Percentiles rank a stretch among this genome's conserved stretches.
Evolutionary conservation across 2,888 invertebrate species (phyloP).

Genomic region (Idaea straminata): DNA sequence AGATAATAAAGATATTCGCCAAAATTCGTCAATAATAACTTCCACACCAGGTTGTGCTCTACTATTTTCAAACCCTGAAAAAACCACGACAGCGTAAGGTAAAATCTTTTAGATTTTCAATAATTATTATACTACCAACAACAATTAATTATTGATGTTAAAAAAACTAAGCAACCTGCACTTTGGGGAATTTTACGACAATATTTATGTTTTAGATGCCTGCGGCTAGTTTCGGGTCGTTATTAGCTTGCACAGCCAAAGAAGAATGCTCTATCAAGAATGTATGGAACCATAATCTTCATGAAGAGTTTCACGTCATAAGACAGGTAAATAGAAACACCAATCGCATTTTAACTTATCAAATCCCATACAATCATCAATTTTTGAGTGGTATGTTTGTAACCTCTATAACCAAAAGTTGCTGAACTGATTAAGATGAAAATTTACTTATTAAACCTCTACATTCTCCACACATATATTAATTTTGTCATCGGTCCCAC

Average conservation of each 20-base stretch:
- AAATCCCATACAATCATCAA: too few relatives aligned
- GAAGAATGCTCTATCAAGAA: conserved; percentile 95
- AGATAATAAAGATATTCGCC: neutral
- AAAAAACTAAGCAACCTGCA: neutral
- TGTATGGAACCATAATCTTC: conserved; percentile 98
- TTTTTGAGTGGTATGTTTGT: too few relatives aligned
- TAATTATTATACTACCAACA: neutral
- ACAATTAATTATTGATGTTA: neutral
- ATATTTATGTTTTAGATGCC: conserved; percentile 77
- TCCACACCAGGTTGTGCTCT: neutral
- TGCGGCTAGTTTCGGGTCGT: conserved; percentile 83
- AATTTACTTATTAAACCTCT: too few relatives aligned
- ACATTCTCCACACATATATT: too few relatives aligned
- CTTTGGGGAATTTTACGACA: neutral
- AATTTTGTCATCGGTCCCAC: neutral
- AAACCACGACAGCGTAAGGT: conserved; percentile 12
- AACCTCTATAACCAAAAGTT: too few relatives aligned
- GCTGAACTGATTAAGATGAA: too few relatives aligned
- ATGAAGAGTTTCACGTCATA: conserved; percentile 97
- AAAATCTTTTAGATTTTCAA: neutral
- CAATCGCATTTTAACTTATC: too few relatives aligned
- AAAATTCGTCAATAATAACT: neutral
- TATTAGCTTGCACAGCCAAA: conserved; percentile 79
- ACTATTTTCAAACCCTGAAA: conserved; percentile 8
- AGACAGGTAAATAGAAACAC: conserved; percentile 84